Evolutionary conservation across 2,113 vertebrate genomes (phyloP).

Genomic region (Gasterosteus aculeatus): DNA sequence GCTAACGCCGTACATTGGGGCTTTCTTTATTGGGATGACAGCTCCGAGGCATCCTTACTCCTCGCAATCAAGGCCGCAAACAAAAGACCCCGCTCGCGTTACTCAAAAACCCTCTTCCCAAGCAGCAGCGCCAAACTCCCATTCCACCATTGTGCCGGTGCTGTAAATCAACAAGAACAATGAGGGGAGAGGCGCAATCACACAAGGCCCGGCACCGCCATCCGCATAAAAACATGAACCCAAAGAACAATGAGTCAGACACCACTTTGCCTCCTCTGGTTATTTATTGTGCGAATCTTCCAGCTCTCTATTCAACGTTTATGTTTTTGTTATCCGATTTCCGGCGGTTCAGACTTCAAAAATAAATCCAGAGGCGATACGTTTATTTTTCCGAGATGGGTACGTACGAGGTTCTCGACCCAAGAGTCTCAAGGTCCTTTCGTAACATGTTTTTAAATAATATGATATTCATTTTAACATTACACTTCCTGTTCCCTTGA

Average conservation of each 20-base stretch:
- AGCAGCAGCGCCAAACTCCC: constrained; percentile 74
- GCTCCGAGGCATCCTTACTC: constrained; percentile 73
- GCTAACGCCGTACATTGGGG: constrained; percentile 69
- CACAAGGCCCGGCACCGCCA: constrained; percentile 58
- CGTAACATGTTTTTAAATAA: background rate
- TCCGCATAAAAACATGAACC: constrained; percentile 70
- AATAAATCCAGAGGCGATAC: constrained; percentile 31
- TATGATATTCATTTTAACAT: background rate
- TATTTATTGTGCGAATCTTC: constrained; percentile 68
- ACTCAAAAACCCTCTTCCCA: constrained; percentile 74
- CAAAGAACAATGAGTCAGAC: constrained; percentile 70
- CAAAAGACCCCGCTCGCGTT: constrained; percentile 77
- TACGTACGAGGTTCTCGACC: constrained; percentile 6
- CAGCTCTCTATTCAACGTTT: constrained; percentile 51
- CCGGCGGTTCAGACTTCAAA: constrained; percentile 31
- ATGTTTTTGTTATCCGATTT: constrained; percentile 59
- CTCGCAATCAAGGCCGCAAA: constrained; percentile 77
- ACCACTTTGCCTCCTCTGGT: constrained; percentile 55
- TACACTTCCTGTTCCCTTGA: background rate
- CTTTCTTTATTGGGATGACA: constrained; percentile 79
- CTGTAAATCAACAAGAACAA: constrained; percentile 82
- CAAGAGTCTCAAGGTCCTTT: background rate
- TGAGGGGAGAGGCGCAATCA: constrained; percentile 63
- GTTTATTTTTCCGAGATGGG: constrained; percentile 38
- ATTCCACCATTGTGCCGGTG: constrained; percentile 73